phyloP scores from a whole-genome alignment of 2,797 vertebrate genomes.

The Crocodylus rhombifer region DNA sequence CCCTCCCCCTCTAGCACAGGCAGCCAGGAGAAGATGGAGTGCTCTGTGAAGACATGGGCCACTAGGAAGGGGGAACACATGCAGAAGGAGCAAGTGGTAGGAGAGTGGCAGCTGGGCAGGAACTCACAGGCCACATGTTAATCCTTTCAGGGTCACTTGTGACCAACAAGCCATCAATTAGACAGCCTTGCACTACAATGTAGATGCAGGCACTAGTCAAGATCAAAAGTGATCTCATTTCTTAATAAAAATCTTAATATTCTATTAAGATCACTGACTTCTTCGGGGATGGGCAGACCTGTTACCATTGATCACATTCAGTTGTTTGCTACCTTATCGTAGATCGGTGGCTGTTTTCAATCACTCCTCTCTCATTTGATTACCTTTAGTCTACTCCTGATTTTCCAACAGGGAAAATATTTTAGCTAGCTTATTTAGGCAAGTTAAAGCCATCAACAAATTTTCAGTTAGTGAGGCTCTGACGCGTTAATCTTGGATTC shows the following conservation, averaged over 20 bases:
- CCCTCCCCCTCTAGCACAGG: no score
- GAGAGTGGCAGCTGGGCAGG: no score
- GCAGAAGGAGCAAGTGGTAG: no score
- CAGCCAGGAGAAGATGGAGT: no score
- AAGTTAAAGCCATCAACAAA: conserved; percentile 6
- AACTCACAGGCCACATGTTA: no score
- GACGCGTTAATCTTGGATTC: conserved; percentile 44
- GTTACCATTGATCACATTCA: conserved; percentile 28
- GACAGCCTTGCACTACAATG: no score
- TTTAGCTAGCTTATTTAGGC: conserved; percentile 64
- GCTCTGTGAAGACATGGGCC: no score
- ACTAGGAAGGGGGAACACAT: no score
- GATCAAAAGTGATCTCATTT: background rate
- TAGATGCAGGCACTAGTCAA: background rate
- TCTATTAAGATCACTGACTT: background rate
- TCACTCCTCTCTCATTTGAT: conserved; percentile 32
- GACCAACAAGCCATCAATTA: no score
- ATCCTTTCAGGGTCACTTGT: no score
- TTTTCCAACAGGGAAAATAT: conserved; percentile 48
- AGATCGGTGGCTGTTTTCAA: conserved; percentile 50
- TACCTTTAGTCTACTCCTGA: conserved; percentile 56
- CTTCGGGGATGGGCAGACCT: background rate
- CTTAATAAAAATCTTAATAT: background rate
- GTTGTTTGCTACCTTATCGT: conserved; percentile 13
- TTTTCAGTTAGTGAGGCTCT: conserved; percentile 31